phyloP scores from a whole-genome alignment of 2,113 vertebrate genomes.

The Daboia siamensis region DNA sequence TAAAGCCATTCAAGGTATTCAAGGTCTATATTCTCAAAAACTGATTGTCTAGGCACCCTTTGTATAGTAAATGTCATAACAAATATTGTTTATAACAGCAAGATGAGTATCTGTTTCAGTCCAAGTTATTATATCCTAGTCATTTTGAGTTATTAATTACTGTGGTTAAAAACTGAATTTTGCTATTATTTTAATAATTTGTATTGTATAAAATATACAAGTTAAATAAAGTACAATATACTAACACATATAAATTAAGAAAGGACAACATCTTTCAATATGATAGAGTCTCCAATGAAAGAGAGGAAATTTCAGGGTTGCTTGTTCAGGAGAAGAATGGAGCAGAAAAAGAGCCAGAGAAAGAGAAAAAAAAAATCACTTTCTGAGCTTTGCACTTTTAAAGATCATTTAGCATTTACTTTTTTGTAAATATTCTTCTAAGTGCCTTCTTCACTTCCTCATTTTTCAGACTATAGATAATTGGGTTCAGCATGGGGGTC shows the following conservation, averaged over 20 bases:
- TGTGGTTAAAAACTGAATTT: neutral
- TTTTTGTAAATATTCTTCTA: neutral
- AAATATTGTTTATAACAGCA: too few relatives aligned
- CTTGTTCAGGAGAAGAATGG: too few relatives aligned
- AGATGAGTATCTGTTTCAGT: neutral
- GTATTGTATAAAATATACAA: neutral
- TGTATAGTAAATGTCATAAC: neutral
- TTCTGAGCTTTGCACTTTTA: too few relatives aligned
- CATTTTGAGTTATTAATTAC: neutral
- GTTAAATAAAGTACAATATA: too few relatives aligned
- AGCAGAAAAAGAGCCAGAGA: too few relatives aligned
- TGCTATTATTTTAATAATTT: neutral
- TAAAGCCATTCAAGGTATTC: neutral
- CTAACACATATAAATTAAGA: too few relatives aligned
- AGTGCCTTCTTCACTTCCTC: slow-evolving; percentile 12
- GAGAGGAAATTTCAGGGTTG: too few relatives aligned
- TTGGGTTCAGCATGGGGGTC: slow-evolving; percentile 25
- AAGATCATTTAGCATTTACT: neutral
- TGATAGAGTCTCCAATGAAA: too few relatives aligned
- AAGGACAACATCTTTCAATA: too few relatives aligned
- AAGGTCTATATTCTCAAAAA: neutral
- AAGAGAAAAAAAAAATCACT: too few relatives aligned
- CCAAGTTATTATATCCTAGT: neutral
- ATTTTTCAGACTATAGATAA: slow-evolving; percentile 25
- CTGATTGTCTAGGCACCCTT: neutral